These are phyloP conservation scores for Hyphantria cunea DNA, from an alignment of 1,140 invertebrate genomes.

Conservation along the genomic window DNA sequence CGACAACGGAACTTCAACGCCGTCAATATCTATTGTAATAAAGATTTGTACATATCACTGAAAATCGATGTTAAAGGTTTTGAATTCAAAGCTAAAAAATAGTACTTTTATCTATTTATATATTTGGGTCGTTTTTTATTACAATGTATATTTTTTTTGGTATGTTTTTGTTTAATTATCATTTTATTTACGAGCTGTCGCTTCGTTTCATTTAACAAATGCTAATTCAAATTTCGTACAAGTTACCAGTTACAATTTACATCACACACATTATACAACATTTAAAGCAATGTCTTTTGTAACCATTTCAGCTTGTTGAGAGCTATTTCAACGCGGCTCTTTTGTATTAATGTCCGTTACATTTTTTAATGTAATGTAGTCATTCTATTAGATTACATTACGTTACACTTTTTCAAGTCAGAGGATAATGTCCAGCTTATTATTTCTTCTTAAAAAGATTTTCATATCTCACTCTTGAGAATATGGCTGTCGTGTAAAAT, in stretches of 20 bases:
- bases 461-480: not conserved
- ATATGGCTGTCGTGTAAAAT: too few relatives aligned
- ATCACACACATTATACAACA: not conserved
- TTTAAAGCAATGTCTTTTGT: not conserved
- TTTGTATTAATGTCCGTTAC: too few relatives aligned
- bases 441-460: not conserved
- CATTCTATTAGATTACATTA: not conserved
- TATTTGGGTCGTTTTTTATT: conserved; percentile 11
- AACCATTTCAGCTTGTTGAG: not conserved
- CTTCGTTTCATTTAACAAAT: not conserved
- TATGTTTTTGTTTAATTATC: not conserved
- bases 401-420: not conserved
- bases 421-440: too few relatives aligned
- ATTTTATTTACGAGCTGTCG: not conserved
- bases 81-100: conserved; percentile 33
- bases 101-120: conserved; percentile 11
- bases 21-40: conserved; percentile 7
- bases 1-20: not conserved
- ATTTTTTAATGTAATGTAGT: too few relatives aligned
- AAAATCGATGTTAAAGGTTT: conserved; percentile 31
- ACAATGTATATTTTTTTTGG: not conserved
- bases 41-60: conserved; percentile 8
- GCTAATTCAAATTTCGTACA: not conserved
- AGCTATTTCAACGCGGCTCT: not conserved
- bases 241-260: not conserved